phyloP scores from a whole-genome alignment of 1,140 invertebrate species.

The Eriosoma lanigerum region DNA sequence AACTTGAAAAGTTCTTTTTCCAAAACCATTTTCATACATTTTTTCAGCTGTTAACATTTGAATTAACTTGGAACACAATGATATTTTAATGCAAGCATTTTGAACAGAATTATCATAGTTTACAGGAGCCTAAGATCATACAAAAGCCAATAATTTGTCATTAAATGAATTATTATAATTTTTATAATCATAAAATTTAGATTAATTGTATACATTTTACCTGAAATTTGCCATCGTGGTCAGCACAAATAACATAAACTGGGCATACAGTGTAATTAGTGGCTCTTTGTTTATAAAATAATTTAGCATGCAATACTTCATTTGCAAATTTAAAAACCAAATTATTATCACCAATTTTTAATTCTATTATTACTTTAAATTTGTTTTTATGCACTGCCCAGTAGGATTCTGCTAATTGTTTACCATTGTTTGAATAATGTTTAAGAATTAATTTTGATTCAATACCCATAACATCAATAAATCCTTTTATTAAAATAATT shows the following conservation, averaged over 20 bases:
- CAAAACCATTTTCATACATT: constrained; percentile 76
- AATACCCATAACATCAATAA: background rate
- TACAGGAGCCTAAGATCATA: constrained; percentile 59
- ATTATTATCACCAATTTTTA: constrained; percentile 52
- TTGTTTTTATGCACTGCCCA: constrained; percentile 53
- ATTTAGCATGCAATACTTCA: constrained; percentile 17
- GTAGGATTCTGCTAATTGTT: constrained; percentile 13
- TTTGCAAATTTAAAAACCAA: constrained; percentile 53
- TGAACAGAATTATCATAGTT: constrained; percentile 70
- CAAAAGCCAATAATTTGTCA: background rate
- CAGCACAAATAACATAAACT: constrained; percentile 73
- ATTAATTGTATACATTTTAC: constrained; percentile 58
- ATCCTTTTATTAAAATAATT: constrained; percentile 53
- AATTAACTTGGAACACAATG: constrained; percentile 75
- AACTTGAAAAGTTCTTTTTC: constrained; percentile 79
- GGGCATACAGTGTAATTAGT: constrained; percentile 62
- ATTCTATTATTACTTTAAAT: constrained; percentile 54
- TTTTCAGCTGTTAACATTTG: constrained; percentile 88
- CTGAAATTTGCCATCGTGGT: constrained; percentile 79
- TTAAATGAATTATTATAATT: background rate
- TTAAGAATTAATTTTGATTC: constrained; percentile 29
- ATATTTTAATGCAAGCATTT: constrained; percentile 75
- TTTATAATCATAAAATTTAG: too few species aligned
- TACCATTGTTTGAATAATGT: constrained; percentile 40
- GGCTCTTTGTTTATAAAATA: constrained; percentile 52